phyloP scores from a whole-genome alignment of 2,888 invertebrate genomes.

The Aleiodes alternator region DNA sequence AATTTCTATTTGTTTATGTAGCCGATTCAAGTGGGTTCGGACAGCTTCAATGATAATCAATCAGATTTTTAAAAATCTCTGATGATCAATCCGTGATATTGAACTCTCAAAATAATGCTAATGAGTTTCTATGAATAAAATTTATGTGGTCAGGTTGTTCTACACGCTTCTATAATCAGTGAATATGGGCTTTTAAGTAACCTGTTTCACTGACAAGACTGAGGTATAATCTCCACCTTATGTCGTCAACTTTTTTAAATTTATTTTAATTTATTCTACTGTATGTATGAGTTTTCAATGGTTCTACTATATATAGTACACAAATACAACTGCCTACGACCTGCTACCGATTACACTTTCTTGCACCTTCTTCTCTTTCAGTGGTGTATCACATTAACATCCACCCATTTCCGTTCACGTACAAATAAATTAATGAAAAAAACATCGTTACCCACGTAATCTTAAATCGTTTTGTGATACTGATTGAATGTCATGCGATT shows the following conservation, averaged over 20 bases:
- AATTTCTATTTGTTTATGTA: background rate
- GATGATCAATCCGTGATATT: slow-evolving; percentile 5
- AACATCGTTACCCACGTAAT: slow-evolving; percentile 11
- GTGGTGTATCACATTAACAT: slow-evolving; percentile 15
- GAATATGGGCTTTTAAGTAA: slow-evolving; percentile 21
- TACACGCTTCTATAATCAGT: background rate
- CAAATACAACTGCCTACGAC: slow-evolving; percentile 23
- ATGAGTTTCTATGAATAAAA: background rate
- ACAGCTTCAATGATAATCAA: too few species aligned
- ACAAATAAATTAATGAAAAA: slow-evolving; percentile 1
- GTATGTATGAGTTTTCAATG: slow-evolving; percentile 11
- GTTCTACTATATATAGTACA: background rate
- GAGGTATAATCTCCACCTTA: slow-evolving; percentile 10
- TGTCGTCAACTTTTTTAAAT: slow-evolving; percentile 44
- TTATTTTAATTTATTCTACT: slow-evolving; percentile 44
- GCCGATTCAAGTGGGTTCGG: too few species aligned
- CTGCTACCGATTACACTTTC: slow-evolving; percentile 27
- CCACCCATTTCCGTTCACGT: slow-evolving; percentile 25
- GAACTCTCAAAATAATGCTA: too few species aligned
- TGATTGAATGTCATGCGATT: background rate
- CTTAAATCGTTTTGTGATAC: background rate
- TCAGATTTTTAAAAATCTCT: too few species aligned
- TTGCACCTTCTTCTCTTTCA: slow-evolving; percentile 30
- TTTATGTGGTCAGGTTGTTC: slow-evolving; percentile 31
- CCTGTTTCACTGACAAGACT: slow-evolving; percentile 17